A percentile compares a stretch with the other conserved stretches of the same genome.
Conservation (phyloP, 2,797 vertebrate genomes). For the Darevskia nairensis region DNA sequence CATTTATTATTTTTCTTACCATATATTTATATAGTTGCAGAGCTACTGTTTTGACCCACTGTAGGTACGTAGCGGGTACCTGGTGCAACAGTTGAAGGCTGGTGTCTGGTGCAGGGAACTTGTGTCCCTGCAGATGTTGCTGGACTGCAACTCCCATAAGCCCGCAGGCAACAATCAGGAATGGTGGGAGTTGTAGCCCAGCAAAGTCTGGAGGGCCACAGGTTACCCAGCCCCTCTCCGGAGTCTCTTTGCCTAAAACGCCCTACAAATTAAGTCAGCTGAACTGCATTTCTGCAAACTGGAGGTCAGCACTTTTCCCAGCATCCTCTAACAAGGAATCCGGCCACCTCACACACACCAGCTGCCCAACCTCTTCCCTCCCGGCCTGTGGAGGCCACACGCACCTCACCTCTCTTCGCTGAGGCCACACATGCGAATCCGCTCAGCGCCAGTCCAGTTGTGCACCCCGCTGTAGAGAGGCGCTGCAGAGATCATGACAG, state of each 20-base stretch:
- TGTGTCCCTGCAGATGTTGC: too few species aligned
- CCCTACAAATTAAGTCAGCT: neutral
- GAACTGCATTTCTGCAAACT: neutral
- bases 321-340: neutral
- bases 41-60: too few species aligned
- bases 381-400: neutral
- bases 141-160: too few species aligned
- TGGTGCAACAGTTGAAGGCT: too few species aligned
- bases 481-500: slow-evolving; percentile 83
- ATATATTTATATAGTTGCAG: too few species aligned
- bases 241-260: neutral
- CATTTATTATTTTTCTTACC: too few species aligned
- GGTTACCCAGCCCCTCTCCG: too few species aligned
- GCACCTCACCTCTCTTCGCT: slow-evolving; percentile 84
- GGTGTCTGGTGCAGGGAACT: too few species aligned
- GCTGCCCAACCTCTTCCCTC: neutral
- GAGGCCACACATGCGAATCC: slow-evolving; percentile 83
- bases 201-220: too few species aligned
- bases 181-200: too few species aligned
- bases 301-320: neutral
- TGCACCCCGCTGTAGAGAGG: slow-evolving; percentile 80
- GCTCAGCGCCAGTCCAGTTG: slow-evolving; percentile 80
- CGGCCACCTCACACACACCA: neutral
- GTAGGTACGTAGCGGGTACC: too few species aligned
- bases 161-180: too few species aligned